Evolutionary conservation across 2,113 vertebrate species (phyloP), one percentile per base, ranked within the genome.

Genomic region (Cygnus buccinator): DNA sequence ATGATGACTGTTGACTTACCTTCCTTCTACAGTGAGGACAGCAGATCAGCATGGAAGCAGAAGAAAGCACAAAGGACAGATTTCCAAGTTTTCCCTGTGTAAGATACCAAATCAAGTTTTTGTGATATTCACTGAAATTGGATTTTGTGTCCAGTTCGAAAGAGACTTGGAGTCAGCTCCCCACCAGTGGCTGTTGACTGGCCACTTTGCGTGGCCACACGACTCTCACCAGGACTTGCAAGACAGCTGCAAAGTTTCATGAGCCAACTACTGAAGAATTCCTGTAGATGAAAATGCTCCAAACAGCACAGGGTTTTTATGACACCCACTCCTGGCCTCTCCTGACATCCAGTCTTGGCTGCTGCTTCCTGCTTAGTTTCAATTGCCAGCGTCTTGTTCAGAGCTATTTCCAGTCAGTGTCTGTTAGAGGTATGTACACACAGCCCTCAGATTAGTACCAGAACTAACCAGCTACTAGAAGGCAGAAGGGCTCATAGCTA

Each of bases 321-420:
- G 93, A 75, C 82, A 89, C 90, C 80, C 92, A 87, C 57, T 92
- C 43, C 70, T 92, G 72, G 90, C 94, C 86, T 94, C 88, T 81
- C 71, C 68, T 95, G 93, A 95, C 93, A 88, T 71, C 75, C 92
- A 80, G 71, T 80, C 85, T 80, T 93, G 88, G 92, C 90, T 94
- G 83, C 88, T 3, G 50, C 79, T 92, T 93, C 79, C 88, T 86
- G 17, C 91, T 82, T 91, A 62, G 10, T 71, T 81, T 19, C 62
- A 89, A 76, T 62, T 93, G 91, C 87, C 75, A 57, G 58, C 70
- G 74, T 73, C 81, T 68, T 79, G 52, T 66, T 88, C 84, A 75
- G 66, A 87, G 78, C 71, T 93, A 91, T 91, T 94, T 84, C 65
- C 54, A 93, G 1, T 21, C 90, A 33, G 54, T 0, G 2, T 31